These are phyloP conservation scores for Hemicentrotus pulcherrimus DNA, from an alignment of 35 echinoderm and acorn worm genomes.

Conservation along the genomic window DNA sequence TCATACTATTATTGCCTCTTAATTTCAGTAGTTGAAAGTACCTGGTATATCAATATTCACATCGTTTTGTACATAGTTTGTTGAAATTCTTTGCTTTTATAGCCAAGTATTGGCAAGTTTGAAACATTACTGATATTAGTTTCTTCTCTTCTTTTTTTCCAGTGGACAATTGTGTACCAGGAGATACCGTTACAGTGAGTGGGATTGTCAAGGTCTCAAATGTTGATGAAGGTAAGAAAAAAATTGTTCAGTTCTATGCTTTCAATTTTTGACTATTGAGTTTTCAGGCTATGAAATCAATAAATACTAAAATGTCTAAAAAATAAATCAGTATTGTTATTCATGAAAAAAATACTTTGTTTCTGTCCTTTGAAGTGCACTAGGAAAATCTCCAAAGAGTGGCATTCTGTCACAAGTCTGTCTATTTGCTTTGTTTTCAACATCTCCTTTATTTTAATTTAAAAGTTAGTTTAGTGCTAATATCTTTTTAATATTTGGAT, in stretches of 20 bases:
- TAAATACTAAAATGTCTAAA: too few relatives aligned
- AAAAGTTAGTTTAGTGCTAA: too few relatives aligned
- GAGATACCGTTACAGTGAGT: slow-evolving; percentile 91
- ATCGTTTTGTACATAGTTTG: not conserved
- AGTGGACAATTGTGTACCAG: slow-evolving; percentile 95
- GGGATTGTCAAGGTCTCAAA: slow-evolving; percentile 94
- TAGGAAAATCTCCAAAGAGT: too few relatives aligned
- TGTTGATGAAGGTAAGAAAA: slow-evolving; percentile 77
- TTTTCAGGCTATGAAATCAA: too few relatives aligned
- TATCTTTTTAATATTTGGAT: too few relatives aligned
- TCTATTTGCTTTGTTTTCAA: too few relatives aligned
- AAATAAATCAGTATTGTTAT: too few relatives aligned
- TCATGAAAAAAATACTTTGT: too few relatives aligned
- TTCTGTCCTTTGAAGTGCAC: too few relatives aligned
- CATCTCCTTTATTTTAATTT: too few relatives aligned
- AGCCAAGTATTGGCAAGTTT: not conserved
- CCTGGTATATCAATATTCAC: not conserved
- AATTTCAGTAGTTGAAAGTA: not conserved
- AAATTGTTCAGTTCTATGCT: not conserved
- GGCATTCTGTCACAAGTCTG: too few relatives aligned
- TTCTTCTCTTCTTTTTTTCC: slow-evolving; percentile 5
- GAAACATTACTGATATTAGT: not conserved
- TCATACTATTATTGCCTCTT: not conserved
- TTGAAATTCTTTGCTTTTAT: not conserved
- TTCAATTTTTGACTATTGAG: not conserved